phyloP scores from a whole-genome alignment of 2,113 vertebrate genomes.

The Corvus cornix region DNA sequence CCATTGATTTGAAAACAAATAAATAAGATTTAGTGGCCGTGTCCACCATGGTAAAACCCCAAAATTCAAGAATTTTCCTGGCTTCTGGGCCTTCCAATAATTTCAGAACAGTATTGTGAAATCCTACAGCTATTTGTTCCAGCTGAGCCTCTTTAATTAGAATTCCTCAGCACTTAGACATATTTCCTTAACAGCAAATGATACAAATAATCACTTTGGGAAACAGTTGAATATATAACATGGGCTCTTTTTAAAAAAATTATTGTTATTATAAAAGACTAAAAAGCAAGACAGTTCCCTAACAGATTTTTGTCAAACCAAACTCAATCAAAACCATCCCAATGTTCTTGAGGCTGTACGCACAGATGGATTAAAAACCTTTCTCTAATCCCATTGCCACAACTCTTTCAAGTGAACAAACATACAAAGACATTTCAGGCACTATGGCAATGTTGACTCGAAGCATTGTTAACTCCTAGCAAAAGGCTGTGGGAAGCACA shows the following conservation, averaged over 20 bases:
- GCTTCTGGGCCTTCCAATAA: neutral
- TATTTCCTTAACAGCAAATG: constrained; percentile 72
- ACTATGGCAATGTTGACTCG: constrained; percentile 7
- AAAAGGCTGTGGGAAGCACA: constrained; percentile 62
- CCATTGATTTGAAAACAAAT: constrained; percentile 27
- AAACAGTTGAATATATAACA: neutral
- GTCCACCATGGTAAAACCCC: neutral
- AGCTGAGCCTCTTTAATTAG: constrained; percentile 72
- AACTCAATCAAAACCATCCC: neutral
- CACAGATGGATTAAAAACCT: neutral
- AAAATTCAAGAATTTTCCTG: constrained; percentile 8
- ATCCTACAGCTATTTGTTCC: constrained; percentile 19
- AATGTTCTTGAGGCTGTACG: neutral
- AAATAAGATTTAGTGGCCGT: neutral
- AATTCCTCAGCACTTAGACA: constrained; percentile 72
- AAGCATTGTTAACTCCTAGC: constrained; percentile 48
- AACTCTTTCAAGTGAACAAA: constrained; percentile 27
- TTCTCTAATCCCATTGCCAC: neutral
- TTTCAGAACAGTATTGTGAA: constrained; percentile 36
- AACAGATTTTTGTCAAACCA: neutral
- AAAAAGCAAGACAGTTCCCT: neutral
- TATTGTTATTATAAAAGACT: neutral
- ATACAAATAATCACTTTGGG: constrained; percentile 55
- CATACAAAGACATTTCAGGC: constrained; percentile 32
- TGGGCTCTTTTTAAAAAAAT: neutral